Percentiles rank a stretch among this genome's conserved stretches.
phyloP scores from a whole-genome alignment of 2,113 vertebrate genomes.

The Leucosticte australis region DNA sequence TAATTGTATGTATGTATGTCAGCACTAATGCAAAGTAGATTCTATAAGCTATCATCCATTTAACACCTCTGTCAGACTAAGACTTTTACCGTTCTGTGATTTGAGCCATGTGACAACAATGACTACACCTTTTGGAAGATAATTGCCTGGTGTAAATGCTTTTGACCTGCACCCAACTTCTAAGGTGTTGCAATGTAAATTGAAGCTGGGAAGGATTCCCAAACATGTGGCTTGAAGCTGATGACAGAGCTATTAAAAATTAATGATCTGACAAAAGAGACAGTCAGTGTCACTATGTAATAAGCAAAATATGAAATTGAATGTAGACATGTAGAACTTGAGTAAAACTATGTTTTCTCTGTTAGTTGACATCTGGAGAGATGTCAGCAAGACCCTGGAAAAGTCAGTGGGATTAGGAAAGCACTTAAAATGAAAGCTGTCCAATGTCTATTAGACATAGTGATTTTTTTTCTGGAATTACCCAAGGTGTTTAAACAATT shows the following conservation, averaged over 20 bases:
- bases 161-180: neutral
- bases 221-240: neutral
- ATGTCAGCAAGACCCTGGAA: neutral
- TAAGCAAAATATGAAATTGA: constrained; percentile 1
- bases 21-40: neutral
- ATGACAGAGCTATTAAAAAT: constrained; percentile 22
- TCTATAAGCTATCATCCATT: neutral
- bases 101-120: neutral
- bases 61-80: neutral
- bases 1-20: neutral
- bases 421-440: neutral
- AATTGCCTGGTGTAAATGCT: neutral
- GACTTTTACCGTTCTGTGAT: neutral
- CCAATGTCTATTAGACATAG: neutral
- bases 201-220: neutral
- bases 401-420: neutral
- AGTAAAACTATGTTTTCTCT: neutral
- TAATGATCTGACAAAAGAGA: constrained; percentile 10
- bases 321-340: neutral
- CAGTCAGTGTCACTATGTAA: neutral
- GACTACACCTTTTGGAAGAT: neutral
- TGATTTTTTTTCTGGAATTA: neutral
- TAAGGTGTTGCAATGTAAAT: neutral
- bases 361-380: neutral
- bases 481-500: neutral